A percentile compares a stretch with the other conserved stretches of the same genome.
These are phyloP conservation scores for Azemiops feae DNA, from an alignment of 2,113 vertebrate genomes.

Conservation along the genomic window DNA sequence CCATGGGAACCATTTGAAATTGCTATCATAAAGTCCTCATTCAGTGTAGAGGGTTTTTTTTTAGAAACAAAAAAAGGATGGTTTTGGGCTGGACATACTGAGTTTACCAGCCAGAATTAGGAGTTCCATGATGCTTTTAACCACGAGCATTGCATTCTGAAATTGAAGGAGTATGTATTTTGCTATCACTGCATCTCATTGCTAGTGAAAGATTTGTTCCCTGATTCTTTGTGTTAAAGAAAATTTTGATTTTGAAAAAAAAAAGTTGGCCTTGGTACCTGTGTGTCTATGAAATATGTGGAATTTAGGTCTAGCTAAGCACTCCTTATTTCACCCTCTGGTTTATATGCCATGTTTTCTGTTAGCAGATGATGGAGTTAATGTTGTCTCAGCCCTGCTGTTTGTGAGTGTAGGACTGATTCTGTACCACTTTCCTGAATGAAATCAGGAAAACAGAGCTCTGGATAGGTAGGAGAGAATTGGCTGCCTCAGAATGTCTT, in stretches of 20 bases:
- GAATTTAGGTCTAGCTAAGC: background rate
- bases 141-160: background rate
- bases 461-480: slow-evolving; percentile 48
- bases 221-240: background rate
- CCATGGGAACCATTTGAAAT: slow-evolving; percentile 12
- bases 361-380: slow-evolving; percentile 17
- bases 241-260: background rate
- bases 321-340: background rate
- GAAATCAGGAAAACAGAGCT: slow-evolving; percentile 20
- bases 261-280: background rate
- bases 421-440: slow-evolving; percentile 23
- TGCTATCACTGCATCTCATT: background rate
- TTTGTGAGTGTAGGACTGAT: slow-evolving; percentile 45
- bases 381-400: slow-evolving; percentile 37
- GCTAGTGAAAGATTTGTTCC: background rate
- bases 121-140: background rate
- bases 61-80: slow-evolving; percentile 27
- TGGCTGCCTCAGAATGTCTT: slow-evolving; percentile 46
- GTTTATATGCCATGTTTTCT: background rate
- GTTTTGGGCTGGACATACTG: background rate
- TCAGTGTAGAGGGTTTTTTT: background rate
- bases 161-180: background rate
- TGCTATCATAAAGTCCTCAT: background rate
- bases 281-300: background rate
- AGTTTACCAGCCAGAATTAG: slow-evolving; percentile 20